Percentiles rank a stretch among this genome's conserved stretches.
Conservation (phyloP, 2,113 vertebrate species). For the Callocephalon fimbriatum region DNA sequence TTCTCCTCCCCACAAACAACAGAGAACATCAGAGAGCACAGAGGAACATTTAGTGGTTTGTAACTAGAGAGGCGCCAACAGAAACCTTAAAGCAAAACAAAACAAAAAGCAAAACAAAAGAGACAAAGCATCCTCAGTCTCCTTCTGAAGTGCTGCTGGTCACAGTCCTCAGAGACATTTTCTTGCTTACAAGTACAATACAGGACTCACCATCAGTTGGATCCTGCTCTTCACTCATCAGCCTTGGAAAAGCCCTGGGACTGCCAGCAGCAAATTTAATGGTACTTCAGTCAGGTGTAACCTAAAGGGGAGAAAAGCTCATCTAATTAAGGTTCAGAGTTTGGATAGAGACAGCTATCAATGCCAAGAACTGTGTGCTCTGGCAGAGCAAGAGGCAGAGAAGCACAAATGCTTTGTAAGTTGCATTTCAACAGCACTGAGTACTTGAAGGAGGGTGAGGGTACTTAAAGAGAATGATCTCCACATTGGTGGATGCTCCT, state of each 20-base stretch:
- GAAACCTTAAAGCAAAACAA: neutral
- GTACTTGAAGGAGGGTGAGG: neutral
- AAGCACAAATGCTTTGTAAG: neutral
- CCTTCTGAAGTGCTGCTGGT: neutral
- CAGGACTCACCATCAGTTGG: neutral
- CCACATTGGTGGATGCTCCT: neutral
- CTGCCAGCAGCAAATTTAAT: neutral
- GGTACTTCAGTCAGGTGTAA: neutral
- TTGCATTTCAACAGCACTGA: neutral
- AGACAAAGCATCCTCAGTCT: neutral
- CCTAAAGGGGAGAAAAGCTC: neutral
- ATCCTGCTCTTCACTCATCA: neutral
- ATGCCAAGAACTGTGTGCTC: neutral
- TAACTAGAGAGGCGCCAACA: neutral
- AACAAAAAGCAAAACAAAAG: neutral
- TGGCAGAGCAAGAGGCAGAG: neutral
- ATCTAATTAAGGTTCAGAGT: neutral
- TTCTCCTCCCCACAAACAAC: neutral
- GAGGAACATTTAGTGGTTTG: neutral
- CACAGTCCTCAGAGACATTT: neutral
- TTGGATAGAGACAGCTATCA: neutral
- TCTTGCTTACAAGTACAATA: neutral
- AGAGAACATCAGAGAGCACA: neutral
- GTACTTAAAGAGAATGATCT: neutral
- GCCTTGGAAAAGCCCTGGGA: neutral